Evolutionary conservation across 1,140 invertebrate genomes (phyloP), one percentile per base, ranked within the genome.

Genomic region (Macrotrachela quadricornifera): DNA sequence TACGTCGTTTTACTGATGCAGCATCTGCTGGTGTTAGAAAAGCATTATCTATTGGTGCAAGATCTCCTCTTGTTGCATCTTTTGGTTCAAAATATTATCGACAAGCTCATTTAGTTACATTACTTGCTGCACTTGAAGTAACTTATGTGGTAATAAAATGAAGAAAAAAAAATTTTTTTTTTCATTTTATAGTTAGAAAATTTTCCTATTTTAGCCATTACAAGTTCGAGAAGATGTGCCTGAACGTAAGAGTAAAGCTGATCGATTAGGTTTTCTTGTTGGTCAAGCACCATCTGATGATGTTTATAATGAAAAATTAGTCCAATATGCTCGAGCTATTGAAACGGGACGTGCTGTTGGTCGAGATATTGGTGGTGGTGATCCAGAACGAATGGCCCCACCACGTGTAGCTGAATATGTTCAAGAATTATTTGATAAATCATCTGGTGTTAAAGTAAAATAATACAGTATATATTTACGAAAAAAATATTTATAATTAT

Each of bases 321-420:
- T 49, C 13, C 12, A 45, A 21, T 2, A 16, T 13, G 47, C 48
- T 8, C 41, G 38, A 37, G 46, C 52, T 17, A 43, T 49, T 49
- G 52, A 54, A 45, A 38, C 42, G 36, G 52, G 52, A n/a, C 46
- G 52, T 46, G 41, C 41, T 38, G 52, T 54, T 30, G 44, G 46
- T 14, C 74, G 83, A 53, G 86, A 91, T 71, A 84, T 91, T 64
- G 81, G 82, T 48, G 84, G 82, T 6, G 78, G 79, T 0, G 90
- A 95, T 71, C 88, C 90, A 0, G 87, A 94, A 66, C 73, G 86
- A 58, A 94, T 94, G 88, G 74, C 84, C 0, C 80, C 90, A 6
- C 77, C 76, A 0, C 75, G 73, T 43, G 79, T 87, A 3, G 83
- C 80, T 55, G 75, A 81, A 42, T 91, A 91, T 65, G 71, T 95